Conservation (phyloP, 2,888 invertebrate genomes). For the Cryptosula pallasiana region DNA sequence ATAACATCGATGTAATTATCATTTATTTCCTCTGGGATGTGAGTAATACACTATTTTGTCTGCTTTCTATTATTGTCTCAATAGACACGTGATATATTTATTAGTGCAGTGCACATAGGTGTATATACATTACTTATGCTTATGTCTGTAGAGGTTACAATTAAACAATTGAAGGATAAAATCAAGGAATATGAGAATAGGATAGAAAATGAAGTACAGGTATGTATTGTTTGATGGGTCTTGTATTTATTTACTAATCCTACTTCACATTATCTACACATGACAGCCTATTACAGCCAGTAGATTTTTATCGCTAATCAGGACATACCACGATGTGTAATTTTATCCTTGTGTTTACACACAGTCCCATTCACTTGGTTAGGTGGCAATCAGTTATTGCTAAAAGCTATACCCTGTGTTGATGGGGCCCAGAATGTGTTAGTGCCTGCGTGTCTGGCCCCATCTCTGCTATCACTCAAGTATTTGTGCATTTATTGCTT, state of each 20-base stretch:
- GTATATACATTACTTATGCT: not conserved
- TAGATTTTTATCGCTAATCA: not conserved
- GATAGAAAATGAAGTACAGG: constrained; percentile 53
- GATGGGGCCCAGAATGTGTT: no score
- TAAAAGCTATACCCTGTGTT: no score
- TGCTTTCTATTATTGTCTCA: no score
- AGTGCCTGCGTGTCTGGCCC: no score
- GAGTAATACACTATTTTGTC: no score
- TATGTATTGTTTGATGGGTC: constrained; percentile 31
- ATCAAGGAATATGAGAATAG: constrained; percentile 55
- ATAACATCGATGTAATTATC: no score
- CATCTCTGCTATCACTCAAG: no score
- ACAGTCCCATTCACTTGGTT: not conserved
- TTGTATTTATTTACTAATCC: not conserved
- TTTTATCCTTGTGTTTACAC: not conserved
- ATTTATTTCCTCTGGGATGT: no score
- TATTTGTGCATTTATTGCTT: no score
- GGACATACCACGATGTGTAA: not conserved
- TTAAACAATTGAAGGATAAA: constrained; percentile 56
- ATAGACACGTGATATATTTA: no score
- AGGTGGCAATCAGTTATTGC: not conserved
- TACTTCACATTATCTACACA: not conserved
- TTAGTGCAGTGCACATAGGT: no score
- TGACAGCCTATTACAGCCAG: not conserved
- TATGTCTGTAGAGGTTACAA: constrained; percentile 54